phyloP scores from a whole-genome alignment of 1,140 invertebrate genomes.

The Akabosia matsudoensis region DNA sequence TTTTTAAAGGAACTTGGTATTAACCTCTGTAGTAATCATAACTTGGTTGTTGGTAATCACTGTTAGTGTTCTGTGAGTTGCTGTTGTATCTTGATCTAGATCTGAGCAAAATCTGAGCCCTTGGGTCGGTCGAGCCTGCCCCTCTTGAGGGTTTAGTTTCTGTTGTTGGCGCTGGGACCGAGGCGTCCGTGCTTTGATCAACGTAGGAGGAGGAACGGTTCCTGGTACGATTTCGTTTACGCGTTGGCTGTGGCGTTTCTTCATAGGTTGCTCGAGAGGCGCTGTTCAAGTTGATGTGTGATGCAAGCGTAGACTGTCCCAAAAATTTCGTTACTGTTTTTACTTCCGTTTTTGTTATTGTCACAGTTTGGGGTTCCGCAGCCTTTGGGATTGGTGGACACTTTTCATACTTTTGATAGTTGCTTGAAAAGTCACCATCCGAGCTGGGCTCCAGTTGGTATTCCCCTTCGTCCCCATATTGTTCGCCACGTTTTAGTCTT shows the following conservation, averaged over 20 bases:
- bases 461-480: conserved; percentile 23
- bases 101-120: conserved; percentile 18
- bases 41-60: neutral
- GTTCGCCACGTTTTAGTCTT: conserved; percentile 39
- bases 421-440: conserved; percentile 17
- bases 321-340: conserved; percentile 13
- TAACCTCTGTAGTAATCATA: conserved; percentile 20
- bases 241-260: neutral
- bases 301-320: conserved; percentile 9
- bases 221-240: neutral
- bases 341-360: conserved; percentile 7
- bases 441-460: conserved; percentile 35
- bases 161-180: neutral
- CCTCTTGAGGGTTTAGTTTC: neutral
- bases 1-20: neutral
- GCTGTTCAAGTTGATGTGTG: neutral
- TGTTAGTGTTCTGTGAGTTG: neutral
- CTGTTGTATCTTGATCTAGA: conserved; percentile 16
- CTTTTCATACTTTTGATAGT: conserved; percentile 17
- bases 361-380: neutral
- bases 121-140: neutral
- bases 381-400: conserved; percentile 21
- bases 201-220: neutral
- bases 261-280: neutral
- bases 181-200: neutral